Evolutionary conservation across 2,888 invertebrate species (phyloP), one percentile per base, ranked within the genome.

Genomic region (Dicranocentrus wangi): DNA sequence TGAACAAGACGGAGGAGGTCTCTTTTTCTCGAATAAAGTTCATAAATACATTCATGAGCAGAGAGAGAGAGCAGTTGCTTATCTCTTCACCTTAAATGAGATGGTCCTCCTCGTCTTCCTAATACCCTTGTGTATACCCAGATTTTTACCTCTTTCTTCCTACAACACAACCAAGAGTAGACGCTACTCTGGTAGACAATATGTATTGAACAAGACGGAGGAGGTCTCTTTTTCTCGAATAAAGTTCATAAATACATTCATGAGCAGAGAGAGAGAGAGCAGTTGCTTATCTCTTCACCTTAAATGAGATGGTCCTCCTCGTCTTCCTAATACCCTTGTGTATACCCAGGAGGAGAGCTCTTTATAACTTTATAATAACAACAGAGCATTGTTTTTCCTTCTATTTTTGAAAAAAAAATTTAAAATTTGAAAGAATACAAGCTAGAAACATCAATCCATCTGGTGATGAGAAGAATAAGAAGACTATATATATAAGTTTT

Each of bases 1-100:
- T 60, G 28, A 60, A 21, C 32, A 32, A 71, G 43, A 43, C 60
- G 61, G 61, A 61, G 71, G 71, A 60, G 71, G 71, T 71, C 61
- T 69, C 32, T 21, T 58, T 71, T 71, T 39, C 47, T 8, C 7
- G n/a, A 47, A 15, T 3, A 10, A 47, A 47, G 10, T 47, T 47
- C 32, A 51, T 68, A 68, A 53, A 39, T 27, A 53, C 53, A 32
- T 55, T 69, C 17, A 32, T 55, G 32, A 53, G 15, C 53, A 32
- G 19, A 21, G 23, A 21, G 55, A 15, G 55, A 15, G 28, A 21
- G n/a, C 39, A 65, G 13, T 15, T 32, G 3, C 32, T 32, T 32
- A 32, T 32, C 32, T 32, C 5, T 32, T 7, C 32, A 32, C 10
- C n/a, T n/a, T n/a, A n/a, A n/a, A n/a, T n/a, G n/a, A n/a, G n/a